Base-by-base conservation (phyloP, 2,888 invertebrate genomes). In the Dimorphilus gyrociliatus region DNA sequence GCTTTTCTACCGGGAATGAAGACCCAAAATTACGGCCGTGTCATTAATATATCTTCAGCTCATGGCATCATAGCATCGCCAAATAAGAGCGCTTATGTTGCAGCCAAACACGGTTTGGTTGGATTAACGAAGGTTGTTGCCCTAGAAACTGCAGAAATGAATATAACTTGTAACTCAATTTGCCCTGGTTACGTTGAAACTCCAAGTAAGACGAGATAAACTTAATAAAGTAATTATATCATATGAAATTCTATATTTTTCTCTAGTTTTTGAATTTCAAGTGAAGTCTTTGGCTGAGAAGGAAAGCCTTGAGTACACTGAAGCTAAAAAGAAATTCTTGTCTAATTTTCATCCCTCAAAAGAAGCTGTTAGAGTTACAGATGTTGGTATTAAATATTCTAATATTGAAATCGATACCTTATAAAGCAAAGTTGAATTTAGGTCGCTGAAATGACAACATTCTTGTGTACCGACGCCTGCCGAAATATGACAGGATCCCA, bases 181-280 rank as follows among this genome's bases (percentile, higher is more conserved):
- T 57, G 55, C 33, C 58, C 58, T 5, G 55, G 54, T 1, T 58
- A 38, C 29, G 49, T 47, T 1, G 47, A 48, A 27, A 54, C 58
- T 7, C 45, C 48, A 25, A 40, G 51, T 50, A 40, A 30, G 42
- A 36, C 21, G 21, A 10, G 21, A 21, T n/a, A n/a, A n/a, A 21
- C 21, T 8, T 21, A 21, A 21, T 21, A 21, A 10, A 21, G 8
- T 21, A 8, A n/a, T 21, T 21, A 10, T 21, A 21, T 10, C 21
- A 21, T 21, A 21, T 25, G n/a, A 6, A 15, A 6, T 25, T 12
- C n/a, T 25, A 15, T 13, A 19, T 26, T 6, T 23, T 18, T 18
- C 31, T 19, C 8, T 33, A 41, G 41, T 41, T 15, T 38, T 40
- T 23, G 21, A 35, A 6, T 35, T 36, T 15, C 46, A 46, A 32